A percentile compares a stretch with the other conserved stretches of the same genome.
Conservation (phyloP, 2,888 invertebrate species). For the Pycnomerus fuliginosus region DNA sequence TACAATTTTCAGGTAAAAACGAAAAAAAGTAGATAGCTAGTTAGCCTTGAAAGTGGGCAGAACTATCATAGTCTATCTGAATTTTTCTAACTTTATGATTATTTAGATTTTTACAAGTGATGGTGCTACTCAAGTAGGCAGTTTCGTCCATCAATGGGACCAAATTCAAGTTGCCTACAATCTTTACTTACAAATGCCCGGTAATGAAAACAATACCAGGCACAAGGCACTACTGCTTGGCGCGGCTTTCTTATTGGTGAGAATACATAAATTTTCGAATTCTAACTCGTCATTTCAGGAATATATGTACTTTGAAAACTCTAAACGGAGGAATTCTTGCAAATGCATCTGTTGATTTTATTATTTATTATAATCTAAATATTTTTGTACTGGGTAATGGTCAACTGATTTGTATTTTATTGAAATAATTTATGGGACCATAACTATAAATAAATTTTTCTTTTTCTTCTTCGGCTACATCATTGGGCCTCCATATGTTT, state of each 20-base stretch:
- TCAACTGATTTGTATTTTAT: slow-evolving; percentile 37
- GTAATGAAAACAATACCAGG: slow-evolving; percentile 67
- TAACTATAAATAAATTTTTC: slow-evolving; percentile 48
- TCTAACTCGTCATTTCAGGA: slow-evolving; percentile 56
- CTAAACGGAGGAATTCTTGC: slow-evolving; percentile 45
- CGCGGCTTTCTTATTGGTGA: slow-evolving; percentile 81
- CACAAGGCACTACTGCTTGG: slow-evolving; percentile 80
- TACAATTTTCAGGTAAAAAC: slow-evolving; percentile 63
- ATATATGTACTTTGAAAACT: slow-evolving; percentile 64
- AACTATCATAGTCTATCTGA: too few relatives aligned
- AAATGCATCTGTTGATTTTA: slow-evolving; percentile 42
- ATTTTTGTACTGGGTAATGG: too few relatives aligned
- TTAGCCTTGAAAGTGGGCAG: slow-evolving; percentile 1
- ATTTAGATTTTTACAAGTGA: slow-evolving; percentile 61
- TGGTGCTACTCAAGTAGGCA: slow-evolving; percentile 63
- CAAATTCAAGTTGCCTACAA: slow-evolving; percentile 67
- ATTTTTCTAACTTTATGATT: slow-evolving; percentile 2
- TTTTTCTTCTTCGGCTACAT: too few relatives aligned
- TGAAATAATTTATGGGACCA: slow-evolving; percentile 50
- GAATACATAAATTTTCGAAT: slow-evolving; percentile 19
- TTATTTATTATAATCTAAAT: too few relatives aligned
- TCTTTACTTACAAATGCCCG: slow-evolving; percentile 74
- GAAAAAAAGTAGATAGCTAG: slow-evolving; percentile 5
- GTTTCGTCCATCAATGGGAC: slow-evolving; percentile 73
- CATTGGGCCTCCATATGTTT: too few relatives aligned